Percentiles rank a stretch among this genome's conserved stretches.
Evolutionary conservation across 2,888 invertebrate genomes (phyloP).

Genomic region (Sinhomidia bicolor): DNA sequence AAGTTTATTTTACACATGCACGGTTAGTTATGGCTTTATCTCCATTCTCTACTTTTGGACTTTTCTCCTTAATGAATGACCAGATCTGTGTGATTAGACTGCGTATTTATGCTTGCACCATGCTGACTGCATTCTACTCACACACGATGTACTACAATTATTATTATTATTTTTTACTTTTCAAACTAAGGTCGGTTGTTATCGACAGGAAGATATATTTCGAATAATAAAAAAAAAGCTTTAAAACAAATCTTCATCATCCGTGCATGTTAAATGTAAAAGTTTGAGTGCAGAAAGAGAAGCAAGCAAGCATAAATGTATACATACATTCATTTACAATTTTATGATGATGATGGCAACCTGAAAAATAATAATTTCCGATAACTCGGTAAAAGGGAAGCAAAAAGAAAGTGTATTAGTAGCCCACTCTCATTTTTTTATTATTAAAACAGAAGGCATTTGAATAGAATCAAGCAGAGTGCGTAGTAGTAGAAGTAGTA

Average conservation of each 20-base stretch:
- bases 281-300: not conserved
- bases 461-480: constrained; percentile 20
- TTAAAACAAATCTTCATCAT: too few relatives aligned
- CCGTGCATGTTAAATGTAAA: not conserved
- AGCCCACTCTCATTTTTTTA: not conserved
- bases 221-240: not conserved
- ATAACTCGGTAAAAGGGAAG: not conserved
- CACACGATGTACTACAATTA: not conserved
- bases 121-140: too few relatives aligned
- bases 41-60: not conserved
- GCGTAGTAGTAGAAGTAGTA: too few relatives aligned
- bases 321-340: too few relatives aligned
- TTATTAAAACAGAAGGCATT: not conserved
- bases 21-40: not conserved
- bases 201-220: not conserved
- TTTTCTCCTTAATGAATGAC: constrained; percentile 26
- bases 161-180: not conserved
- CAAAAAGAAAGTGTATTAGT: not conserved
- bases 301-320: too few relatives aligned
- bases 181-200: not conserved
- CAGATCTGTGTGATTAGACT: constrained; percentile 6
- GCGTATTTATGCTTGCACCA: too few relatives aligned
- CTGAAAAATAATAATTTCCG: not conserved
- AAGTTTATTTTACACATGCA: too few relatives aligned
- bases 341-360: not conserved